These are phyloP conservation scores for Drepana falcataria DNA, from an alignment of 2,888 invertebrate genomes.

Conservation along the genomic window DNA sequence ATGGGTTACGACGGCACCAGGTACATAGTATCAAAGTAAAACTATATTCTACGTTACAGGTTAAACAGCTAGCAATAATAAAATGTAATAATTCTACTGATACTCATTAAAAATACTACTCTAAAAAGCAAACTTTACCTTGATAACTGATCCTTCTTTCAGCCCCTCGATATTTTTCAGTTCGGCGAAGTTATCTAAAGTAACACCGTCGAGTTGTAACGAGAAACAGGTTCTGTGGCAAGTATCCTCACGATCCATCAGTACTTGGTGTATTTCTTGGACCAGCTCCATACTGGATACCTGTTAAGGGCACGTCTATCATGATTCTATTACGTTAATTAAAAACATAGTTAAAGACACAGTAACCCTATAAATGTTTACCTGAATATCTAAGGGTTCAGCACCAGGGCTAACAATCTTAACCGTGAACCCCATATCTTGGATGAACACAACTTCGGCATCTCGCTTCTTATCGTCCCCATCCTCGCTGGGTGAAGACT, in stretches of 20 bases:
- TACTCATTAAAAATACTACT: too few species aligned
- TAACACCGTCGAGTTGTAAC: constrained; percentile 94
- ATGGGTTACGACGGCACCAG: too few species aligned
- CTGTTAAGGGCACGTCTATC: constrained; percentile 48
- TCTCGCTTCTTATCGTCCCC: constrained; percentile 81
- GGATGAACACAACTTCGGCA: constrained; percentile 91
- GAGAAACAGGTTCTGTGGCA: constrained; percentile 99
- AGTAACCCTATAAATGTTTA: constrained; percentile 36
- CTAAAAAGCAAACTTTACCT: constrained; percentile 66
- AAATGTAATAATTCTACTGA: background rate
- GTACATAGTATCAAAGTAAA: too few species aligned
- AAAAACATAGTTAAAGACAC: constrained; percentile 12
- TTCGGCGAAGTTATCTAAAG: constrained; percentile 98
- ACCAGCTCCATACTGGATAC: constrained; percentile 98
- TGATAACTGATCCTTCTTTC: constrained; percentile 95
- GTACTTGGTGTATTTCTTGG: constrained; percentile 97
- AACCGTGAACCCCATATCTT: constrained; percentile 95
- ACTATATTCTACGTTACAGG: too few species aligned
- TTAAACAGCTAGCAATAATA: background rate
- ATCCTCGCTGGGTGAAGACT: constrained; percentile 69
- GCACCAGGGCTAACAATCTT: constrained; percentile 95
- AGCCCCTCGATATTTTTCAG: constrained; percentile 97
- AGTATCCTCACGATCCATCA: constrained; percentile 99
- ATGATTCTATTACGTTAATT: constrained; percentile 14
- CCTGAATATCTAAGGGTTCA: constrained; percentile 95